Percentiles rank a stretch among this genome's conserved stretches.
phyloP scores from a whole-genome alignment of 2,113 vertebrate genomes.

The Agelaius phoeniceus region DNA sequence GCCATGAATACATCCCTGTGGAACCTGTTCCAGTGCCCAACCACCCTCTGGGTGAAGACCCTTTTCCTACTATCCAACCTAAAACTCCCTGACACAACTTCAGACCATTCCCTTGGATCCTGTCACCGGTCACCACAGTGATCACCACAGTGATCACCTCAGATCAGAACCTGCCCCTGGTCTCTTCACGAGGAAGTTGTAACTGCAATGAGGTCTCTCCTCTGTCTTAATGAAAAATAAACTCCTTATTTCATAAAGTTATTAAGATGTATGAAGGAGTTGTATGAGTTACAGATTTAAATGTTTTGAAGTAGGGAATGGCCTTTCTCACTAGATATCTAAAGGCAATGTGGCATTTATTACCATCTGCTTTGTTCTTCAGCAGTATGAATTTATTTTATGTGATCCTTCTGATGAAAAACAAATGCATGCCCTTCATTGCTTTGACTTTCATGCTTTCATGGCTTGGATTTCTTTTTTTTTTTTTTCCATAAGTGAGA shows the following conservation, averaged over 20 bases:
- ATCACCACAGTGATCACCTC: too few relatives aligned
- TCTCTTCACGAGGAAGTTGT: not conserved
- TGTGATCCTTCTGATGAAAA: not conserved
- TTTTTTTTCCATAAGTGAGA: not conserved
- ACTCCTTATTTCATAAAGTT: not conserved
- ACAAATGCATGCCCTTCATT: not conserved
- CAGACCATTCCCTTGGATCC: not conserved
- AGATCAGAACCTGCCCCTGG: not conserved
- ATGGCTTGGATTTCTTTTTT: not conserved
- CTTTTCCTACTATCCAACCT: not conserved
- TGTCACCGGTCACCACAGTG: not conserved
- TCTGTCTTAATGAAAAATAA: not conserved
- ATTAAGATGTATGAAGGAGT: not conserved
- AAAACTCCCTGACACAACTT: not conserved
- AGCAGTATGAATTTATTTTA: not conserved
- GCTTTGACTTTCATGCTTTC: not conserved
- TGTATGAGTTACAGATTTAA: not conserved
- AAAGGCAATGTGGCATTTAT: not conserved
- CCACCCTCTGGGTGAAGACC: not conserved
- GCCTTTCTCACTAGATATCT: not conserved
- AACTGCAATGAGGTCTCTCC: not conserved
- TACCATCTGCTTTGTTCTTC: not conserved
- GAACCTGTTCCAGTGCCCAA: not conserved
- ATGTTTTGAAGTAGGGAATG: not conserved
- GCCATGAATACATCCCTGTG: not conserved